These are phyloP conservation scores for Lymantria dispar DNA, from an alignment of 2,888 invertebrate species.

Conservation along the genomic window DNA sequence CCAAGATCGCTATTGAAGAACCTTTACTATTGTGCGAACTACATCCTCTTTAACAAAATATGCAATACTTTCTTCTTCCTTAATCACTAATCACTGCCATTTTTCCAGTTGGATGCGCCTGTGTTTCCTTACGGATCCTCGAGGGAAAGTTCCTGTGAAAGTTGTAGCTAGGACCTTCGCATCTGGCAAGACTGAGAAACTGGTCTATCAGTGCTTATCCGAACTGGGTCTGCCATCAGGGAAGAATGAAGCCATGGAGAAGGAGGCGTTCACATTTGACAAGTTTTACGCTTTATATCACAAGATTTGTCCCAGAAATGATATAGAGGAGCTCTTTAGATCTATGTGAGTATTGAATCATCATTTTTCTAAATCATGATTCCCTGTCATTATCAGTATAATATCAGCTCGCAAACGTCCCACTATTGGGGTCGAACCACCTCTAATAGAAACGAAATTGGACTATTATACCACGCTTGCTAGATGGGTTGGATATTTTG, in stretches of 20 bases:
- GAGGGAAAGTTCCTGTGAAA: constrained; percentile 98
- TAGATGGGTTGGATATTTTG: no score
- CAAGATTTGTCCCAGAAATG: constrained; percentile 99
- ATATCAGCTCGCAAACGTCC: no score
- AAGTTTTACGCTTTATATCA: constrained; percentile 99
- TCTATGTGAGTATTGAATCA: constrained; percentile 93
- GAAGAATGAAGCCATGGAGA: constrained; percentile 97
- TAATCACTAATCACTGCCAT: constrained; percentile 26
- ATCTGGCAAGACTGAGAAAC: constrained; percentile 99
- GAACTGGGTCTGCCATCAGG: constrained; percentile 97
- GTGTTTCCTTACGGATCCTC: constrained; percentile 95
- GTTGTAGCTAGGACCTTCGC: constrained; percentile 98
- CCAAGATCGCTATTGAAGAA: no score
- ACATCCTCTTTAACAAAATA: no score
- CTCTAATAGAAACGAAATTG: no score
- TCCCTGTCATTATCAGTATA: no score
- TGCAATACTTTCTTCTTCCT: not conserved
- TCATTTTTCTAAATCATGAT: no score
- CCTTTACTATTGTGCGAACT: no score
- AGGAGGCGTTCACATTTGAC: constrained; percentile 97
- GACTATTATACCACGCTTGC: no score
- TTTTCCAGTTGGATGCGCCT: constrained; percentile 98
- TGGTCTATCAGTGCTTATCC: constrained; percentile 97
- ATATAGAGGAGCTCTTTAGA: constrained; percentile 98
- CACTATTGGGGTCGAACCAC: no score